Percentiles rank a stretch among this genome's conserved stretches.
Conservation (phyloP, 2,113 vertebrate genomes). For the Psammodynastes pulverulentus region DNA sequence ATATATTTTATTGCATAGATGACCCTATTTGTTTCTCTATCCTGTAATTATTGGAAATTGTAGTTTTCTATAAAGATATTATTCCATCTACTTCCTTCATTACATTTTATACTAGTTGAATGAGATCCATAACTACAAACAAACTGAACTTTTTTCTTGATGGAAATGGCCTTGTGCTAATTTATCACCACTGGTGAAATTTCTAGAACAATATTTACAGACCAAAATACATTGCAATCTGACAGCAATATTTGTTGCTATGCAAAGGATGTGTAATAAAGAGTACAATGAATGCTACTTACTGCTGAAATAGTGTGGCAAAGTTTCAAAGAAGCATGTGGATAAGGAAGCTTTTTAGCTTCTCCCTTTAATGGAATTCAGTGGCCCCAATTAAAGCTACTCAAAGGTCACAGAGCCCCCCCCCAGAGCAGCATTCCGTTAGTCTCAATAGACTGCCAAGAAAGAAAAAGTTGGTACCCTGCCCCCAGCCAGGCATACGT, state of each 20-base stretch:
- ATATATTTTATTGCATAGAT: constrained; percentile 57
- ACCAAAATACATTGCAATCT: constrained; percentile 61
- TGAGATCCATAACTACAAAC: constrained; percentile 70
- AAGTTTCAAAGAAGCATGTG: neutral
- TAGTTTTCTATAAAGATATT: constrained; percentile 72
- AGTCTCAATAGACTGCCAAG: neutral
- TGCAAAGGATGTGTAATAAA: constrained; percentile 35
- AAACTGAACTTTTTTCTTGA: constrained; percentile 65
- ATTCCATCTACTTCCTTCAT: constrained; percentile 74
- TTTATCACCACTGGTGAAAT: constrained; percentile 63
- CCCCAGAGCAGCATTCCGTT: neutral
- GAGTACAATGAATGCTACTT: constrained; percentile 45
- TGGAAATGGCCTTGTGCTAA: constrained; percentile 67
- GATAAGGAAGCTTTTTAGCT: neutral
- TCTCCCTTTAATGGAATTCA: neutral
- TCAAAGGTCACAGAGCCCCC: neutral
- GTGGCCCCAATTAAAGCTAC: constrained; percentile 2
- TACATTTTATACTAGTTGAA: constrained; percentile 71
- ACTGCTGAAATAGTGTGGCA: constrained; percentile 34
- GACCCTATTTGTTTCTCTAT: constrained; percentile 74
- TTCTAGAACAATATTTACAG: constrained; percentile 61
- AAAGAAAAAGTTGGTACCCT: neutral
- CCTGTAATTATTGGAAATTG: constrained; percentile 63
- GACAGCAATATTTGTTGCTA: constrained; percentile 63
- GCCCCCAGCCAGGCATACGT: neutral